Percentiles rank a stretch among this genome's conserved stretches.
Conservation (phyloP, 2,888 invertebrate species). For the Hedychridium roseum region DNA sequence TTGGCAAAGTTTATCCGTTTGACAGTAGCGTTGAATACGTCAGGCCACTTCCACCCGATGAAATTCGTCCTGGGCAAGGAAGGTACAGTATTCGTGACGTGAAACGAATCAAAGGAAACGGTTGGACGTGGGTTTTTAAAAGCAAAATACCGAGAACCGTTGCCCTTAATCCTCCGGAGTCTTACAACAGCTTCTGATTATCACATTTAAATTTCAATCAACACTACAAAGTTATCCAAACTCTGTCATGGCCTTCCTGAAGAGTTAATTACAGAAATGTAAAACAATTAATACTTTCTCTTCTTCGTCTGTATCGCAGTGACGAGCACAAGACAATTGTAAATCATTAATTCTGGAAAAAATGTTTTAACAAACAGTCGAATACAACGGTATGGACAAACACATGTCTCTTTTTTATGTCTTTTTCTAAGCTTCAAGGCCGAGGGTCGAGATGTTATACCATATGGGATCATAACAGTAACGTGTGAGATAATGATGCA, state of each 20-base stretch:
- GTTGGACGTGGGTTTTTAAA: conserved; percentile 39
- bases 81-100: conserved; percentile 27
- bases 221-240: too few species aligned
- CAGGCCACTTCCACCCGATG: conserved; percentile 9
- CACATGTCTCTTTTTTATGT: not conserved
- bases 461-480: conserved; percentile 36
- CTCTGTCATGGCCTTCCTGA: not conserved
- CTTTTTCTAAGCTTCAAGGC: not conserved
- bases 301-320: not conserved
- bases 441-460: conserved; percentile 25
- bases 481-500: conserved; percentile 33
- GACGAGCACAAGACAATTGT: too few species aligned
- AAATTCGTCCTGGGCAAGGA: conserved; percentile 37
- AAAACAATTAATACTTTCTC: not conserved
- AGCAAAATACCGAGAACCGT: conserved; percentile 31
- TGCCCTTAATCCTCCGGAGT: not conserved
- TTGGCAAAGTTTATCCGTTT: conserved; percentile 27
- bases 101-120: conserved; percentile 31
- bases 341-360: too few species aligned
- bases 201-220: too few species aligned
- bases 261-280: not conserved
- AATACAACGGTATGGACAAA: too few species aligned
- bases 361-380: too few species aligned
- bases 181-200: conserved; percentile 22
- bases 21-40: conserved; percentile 17